phyloP scores from a whole-genome alignment of 2,113 vertebrate species.

The Pseudonaja textilis region DNA sequence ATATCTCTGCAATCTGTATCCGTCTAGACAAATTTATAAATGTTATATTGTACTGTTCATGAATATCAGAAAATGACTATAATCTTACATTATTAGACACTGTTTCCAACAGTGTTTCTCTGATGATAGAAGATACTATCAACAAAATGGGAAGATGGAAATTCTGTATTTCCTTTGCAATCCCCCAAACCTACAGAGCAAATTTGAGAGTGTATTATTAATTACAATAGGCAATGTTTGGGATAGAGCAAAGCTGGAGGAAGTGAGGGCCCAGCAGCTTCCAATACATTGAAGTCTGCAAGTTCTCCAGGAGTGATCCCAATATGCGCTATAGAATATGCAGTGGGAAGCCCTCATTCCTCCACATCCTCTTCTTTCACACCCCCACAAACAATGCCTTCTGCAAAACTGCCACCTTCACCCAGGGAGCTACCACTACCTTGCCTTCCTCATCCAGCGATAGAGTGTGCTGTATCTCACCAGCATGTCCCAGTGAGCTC shows the following conservation, averaged over 20 bases:
- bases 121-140: slow-evolving; percentile 2
- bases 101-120: neutral
- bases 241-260: neutral
- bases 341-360: neutral
- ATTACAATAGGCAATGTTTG: neutral
- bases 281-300: neutral
- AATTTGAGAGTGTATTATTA: neutral
- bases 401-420: neutral
- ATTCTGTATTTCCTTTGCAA: neutral
- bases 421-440: neutral
- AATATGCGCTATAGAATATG: neutral
- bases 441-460: neutral
- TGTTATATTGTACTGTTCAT: neutral
- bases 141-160: neutral
- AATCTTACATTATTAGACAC: neutral
- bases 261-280: neutral
- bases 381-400: neutral
- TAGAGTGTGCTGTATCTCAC: neutral
- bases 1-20: slow-evolving; percentile 49
- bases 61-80: neutral
- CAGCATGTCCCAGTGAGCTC: neutral
- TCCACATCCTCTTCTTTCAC: neutral
- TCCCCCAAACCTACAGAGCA: neutral
- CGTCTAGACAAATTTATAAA: slow-evolving; percentile 26
- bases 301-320: neutral